phyloP scores from a whole-genome alignment of 2,113 vertebrate species.

The Tetrao urogallus region DNA sequence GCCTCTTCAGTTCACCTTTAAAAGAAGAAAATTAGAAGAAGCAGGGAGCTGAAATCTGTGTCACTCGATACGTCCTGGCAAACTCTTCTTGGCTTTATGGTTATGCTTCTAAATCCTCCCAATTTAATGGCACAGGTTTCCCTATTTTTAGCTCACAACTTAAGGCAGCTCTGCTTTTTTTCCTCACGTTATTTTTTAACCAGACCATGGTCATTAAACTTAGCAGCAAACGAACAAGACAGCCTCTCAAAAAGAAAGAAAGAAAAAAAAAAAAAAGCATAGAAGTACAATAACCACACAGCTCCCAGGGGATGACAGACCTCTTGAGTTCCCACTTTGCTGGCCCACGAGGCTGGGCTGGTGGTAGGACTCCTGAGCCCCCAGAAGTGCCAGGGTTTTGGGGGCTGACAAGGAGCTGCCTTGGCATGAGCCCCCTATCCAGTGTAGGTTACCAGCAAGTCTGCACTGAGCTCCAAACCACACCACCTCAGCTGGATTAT shows the following conservation, averaged over 20 bases:
- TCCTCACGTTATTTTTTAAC: background rate
- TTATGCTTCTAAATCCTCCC: constrained; percentile 62
- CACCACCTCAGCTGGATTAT: background rate
- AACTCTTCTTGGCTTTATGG: constrained; percentile 53
- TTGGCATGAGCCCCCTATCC: background rate
- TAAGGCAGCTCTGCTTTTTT: constrained; percentile 28
- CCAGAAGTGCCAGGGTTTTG: constrained; percentile 8
- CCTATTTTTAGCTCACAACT: constrained; percentile 65
- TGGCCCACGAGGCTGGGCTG: background rate
- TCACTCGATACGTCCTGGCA: constrained; percentile 47
- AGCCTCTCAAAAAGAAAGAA: background rate
- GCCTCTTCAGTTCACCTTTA: constrained; percentile 6
- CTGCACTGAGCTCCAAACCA: background rate
- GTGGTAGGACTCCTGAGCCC: background rate
- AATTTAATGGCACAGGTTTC: constrained; percentile 57
- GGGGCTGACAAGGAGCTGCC: background rate
- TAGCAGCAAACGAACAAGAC: background rate
- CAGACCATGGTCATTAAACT: background rate
- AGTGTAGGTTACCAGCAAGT: background rate
- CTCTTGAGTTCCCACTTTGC: constrained; percentile 59
- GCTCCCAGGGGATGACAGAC: constrained; percentile 48
- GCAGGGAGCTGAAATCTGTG: constrained; percentile 37
- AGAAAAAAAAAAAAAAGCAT: background rate
- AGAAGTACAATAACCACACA: background rate
- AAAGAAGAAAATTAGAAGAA: constrained; percentile 54